Percentiles rank a stretch among this genome's conserved stretches.
Conservation (phyloP, 2,888 invertebrate species). For the Melanostoma scalare region DNA sequence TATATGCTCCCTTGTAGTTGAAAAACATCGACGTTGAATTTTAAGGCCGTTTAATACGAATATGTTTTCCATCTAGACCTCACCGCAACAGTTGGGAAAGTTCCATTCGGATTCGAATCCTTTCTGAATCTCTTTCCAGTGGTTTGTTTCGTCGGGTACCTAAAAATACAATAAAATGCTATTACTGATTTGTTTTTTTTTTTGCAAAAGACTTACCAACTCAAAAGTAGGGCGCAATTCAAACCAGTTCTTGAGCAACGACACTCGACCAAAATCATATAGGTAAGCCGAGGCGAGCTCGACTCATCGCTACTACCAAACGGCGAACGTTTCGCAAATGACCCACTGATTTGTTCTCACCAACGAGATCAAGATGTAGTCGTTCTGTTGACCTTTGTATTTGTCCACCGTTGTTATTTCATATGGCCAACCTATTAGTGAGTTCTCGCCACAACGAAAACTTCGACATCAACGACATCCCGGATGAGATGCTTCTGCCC, state of each 20-base stretch:
- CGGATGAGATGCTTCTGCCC: constrained; percentile 98
- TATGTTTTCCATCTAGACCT: too few species aligned
- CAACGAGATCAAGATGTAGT: constrained; percentile 97
- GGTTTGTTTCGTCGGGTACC: too few species aligned
- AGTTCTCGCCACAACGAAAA: constrained; percentile 95
- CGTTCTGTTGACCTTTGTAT: constrained; percentile 99
- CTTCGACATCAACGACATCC: constrained; percentile 98
- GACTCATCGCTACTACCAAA: constrained; percentile 98
- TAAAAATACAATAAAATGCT: too few species aligned
- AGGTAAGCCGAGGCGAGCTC: constrained; percentile 97
- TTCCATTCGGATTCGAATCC: too few species aligned
- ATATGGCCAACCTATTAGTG: constrained; percentile 95
- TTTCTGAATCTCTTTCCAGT: too few species aligned
- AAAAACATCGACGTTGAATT: too few species aligned
- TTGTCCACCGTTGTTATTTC: constrained; percentile 99
- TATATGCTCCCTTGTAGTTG: too few species aligned
- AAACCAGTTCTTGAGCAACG: constrained; percentile 97
- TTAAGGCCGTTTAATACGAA: too few species aligned
- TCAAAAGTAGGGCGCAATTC: constrained; percentile 98
- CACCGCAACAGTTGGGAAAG: too few species aligned
- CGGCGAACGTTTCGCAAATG: constrained; percentile 98
- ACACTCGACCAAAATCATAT: constrained; percentile 97
- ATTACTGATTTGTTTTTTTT: too few species aligned
- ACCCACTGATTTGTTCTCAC: constrained; percentile 98
- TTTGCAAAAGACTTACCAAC: constrained; percentile 84